Conservation (phyloP, 2,113 vertebrate genomes). For the Monopterus albus region DNA sequence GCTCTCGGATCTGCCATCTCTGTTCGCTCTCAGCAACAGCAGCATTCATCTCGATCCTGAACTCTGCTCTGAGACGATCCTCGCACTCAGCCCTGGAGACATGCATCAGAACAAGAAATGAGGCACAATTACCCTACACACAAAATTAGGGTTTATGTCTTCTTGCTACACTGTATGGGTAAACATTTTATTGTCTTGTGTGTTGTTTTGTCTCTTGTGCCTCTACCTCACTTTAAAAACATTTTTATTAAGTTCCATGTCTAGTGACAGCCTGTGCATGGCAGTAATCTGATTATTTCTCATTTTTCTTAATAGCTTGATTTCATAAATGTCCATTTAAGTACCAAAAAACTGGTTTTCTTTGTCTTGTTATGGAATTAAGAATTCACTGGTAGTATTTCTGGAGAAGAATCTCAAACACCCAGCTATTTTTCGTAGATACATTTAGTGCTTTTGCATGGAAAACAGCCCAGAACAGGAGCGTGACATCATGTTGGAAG, state of each 20-base stretch:
- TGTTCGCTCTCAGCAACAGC: constrained; percentile 79
- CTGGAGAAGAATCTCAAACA: not conserved
- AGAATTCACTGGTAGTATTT: not conserved
- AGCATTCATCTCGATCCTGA: constrained; percentile 81
- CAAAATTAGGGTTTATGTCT: constrained; percentile 13
- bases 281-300: not conserved
- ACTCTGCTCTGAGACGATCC: constrained; percentile 75
- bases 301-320: not conserved
- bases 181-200: not conserved
- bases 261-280: not conserved
- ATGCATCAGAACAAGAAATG: constrained; percentile 20
- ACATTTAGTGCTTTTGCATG: too few species aligned
- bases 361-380: not conserved
- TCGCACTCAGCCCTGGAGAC: constrained; percentile 81
- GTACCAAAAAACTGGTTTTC: not conserved
- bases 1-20: constrained; percentile 81
- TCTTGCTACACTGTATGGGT: not conserved
- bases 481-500: not conserved
- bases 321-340: not conserved
- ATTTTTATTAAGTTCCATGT: not conserved
- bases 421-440: not conserved
- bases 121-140: constrained; percentile 31
- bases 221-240: not conserved
- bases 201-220: too few species aligned
- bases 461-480: too few species aligned